Evolutionary conservation across 2,888 invertebrate genomes (phyloP).

Genomic region (Galerucella calmariensis): DNA sequence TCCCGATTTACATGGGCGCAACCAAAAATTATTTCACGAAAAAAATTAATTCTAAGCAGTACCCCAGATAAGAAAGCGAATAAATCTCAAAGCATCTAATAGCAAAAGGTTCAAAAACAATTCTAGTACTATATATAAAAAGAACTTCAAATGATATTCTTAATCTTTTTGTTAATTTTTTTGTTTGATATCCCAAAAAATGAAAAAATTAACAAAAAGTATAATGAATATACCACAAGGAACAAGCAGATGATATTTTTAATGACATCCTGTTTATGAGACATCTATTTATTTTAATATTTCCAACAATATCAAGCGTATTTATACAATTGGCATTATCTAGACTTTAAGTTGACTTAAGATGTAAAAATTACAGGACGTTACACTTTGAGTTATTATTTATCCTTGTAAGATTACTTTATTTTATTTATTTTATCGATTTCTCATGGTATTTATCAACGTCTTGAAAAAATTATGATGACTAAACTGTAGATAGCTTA

Average conservation of each 20-base stretch:
- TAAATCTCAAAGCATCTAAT: too few relatives aligned
- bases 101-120: too few relatives aligned
- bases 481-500: background rate
- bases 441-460: slow-evolving; percentile 14
- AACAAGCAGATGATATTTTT: too few relatives aligned
- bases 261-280: background rate
- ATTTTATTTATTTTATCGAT: slow-evolving; percentile 7
- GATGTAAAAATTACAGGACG: slow-evolving; percentile 11
- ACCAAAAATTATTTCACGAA: background rate
- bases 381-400: slow-evolving; percentile 2
- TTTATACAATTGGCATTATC: slow-evolving; percentile 4
- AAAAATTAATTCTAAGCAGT: background rate
- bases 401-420: slow-evolving; percentile 5
- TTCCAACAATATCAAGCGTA: slow-evolving; percentile 5
- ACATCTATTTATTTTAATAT: slow-evolving; percentile 11
- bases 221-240: too few relatives aligned
- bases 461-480: slow-evolving; percentile 5
- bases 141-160: too few relatives aligned
- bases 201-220: too few relatives aligned
- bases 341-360: background rate
- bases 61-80: too few relatives aligned
- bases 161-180: too few relatives aligned
- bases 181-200: too few relatives aligned
- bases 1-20: background rate
- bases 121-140: too few relatives aligned